Conservation (phyloP, 2,113 vertebrate genomes). For the Blennius ocellaris region DNA sequence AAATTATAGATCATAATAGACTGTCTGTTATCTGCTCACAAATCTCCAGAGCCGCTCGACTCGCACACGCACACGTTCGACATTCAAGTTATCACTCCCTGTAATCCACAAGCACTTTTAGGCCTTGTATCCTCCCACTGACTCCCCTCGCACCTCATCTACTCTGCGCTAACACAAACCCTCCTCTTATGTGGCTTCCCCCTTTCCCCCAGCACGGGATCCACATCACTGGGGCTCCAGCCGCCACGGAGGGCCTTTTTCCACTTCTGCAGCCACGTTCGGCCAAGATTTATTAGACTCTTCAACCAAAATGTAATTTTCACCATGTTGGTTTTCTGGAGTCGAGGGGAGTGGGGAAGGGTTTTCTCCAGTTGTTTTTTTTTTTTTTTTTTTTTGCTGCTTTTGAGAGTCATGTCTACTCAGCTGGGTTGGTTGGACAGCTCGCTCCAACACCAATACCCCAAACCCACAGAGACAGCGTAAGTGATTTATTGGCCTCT, state of each 20-base stretch:
- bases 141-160: conserved; percentile 67
- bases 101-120: conserved; percentile 65
- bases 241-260: conserved; percentile 66
- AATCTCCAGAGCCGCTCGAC: conserved; percentile 44
- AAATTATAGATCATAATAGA: conserved; percentile 49
- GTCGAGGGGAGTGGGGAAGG: conserved; percentile 52
- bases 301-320: conserved; percentile 80
- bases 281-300: conserved; percentile 80
- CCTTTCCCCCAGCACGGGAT: conserved; percentile 60
- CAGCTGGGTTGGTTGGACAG: conserved; percentile 65
- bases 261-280: conserved; percentile 72
- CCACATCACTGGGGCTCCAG: conserved; percentile 71
- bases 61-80: conserved; percentile 37
- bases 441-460: conserved; percentile 76
- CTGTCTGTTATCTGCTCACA: conserved; percentile 48
- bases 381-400: conserved; percentile 8
- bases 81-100: conserved; percentile 67
- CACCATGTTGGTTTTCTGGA: conserved; percentile 79
- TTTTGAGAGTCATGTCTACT: conserved; percentile 66
- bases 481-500: conserved; percentile 78
- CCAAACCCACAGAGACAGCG: conserved; percentile 69
- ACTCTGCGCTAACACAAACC: conserved; percentile 71
- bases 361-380: not conserved
- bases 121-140: conserved; percentile 53
- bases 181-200: conserved; percentile 80